These are phyloP conservation scores for Octopus sinensis DNA, from an alignment of 1,140 invertebrate species.

Conservation along the genomic window DNA sequence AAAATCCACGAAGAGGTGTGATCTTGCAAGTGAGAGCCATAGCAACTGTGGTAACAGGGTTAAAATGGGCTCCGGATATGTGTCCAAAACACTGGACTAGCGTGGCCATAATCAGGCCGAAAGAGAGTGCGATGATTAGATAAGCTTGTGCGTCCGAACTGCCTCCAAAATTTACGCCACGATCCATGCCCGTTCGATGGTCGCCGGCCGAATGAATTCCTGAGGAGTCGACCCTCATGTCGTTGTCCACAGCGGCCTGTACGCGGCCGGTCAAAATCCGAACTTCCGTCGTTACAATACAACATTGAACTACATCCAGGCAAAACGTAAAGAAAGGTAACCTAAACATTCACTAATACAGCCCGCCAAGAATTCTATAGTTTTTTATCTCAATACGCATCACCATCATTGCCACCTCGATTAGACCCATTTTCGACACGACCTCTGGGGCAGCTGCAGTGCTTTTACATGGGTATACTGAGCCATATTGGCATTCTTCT, in stretches of 20 bases:
- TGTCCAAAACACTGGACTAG: conserved; percentile 31
- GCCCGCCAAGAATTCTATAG: conserved; percentile 27
- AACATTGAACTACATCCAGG: conserved; percentile 22
- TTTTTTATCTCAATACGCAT: conserved; percentile 21
- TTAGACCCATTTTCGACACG: conserved; percentile 19
- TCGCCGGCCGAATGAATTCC: background rate
- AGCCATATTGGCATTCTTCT: conserved; percentile 13
- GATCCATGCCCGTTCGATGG: background rate
- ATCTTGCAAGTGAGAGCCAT: conserved; percentile 69
- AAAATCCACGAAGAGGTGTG: conserved; percentile 68
- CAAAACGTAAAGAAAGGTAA: conserved; percentile 23
- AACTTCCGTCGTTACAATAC: conserved; percentile 11
- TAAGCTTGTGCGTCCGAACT: background rate
- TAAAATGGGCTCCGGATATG: conserved; percentile 40
- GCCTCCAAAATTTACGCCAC: background rate
- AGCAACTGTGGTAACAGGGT: conserved; percentile 36
- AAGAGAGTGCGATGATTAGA: conserved; percentile 15
- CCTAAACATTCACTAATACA: conserved; percentile 24
- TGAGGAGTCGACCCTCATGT: too few species aligned
- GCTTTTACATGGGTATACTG: conserved; percentile 20
- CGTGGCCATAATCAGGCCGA: conserved; percentile 77
- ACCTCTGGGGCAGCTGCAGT: conserved; percentile 9
- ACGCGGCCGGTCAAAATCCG: background rate
- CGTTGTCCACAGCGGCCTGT: background rate
- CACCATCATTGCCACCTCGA: conserved; percentile 20